These are phyloP conservation scores for Rhinichthys klamathensis DNA, from an alignment of 2,113 vertebrate species.

Conservation along the genomic window DNA sequence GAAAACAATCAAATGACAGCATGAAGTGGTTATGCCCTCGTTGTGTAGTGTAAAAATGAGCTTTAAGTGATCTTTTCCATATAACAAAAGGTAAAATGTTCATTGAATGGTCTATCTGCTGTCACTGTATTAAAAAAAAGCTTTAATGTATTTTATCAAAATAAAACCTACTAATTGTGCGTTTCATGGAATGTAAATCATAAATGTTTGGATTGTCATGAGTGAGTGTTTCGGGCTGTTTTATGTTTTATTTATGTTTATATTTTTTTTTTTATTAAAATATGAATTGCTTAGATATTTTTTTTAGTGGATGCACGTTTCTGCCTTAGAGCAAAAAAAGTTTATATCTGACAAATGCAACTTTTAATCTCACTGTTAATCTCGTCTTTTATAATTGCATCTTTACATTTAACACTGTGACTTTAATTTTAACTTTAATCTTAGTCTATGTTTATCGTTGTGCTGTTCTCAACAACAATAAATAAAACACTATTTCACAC, in stretches of 20 bases:
- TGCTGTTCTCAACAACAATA: too few relatives aligned
- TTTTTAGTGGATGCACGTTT: background rate
- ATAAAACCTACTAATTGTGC: background rate
- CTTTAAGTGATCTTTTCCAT: background rate
- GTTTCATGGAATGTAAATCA: background rate
- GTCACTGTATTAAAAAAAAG: background rate
- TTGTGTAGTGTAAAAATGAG: background rate
- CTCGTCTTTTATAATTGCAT: background rate
- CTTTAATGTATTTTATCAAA: background rate
- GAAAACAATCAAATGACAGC: background rate
- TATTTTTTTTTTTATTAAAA: background rate
- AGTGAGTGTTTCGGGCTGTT: background rate
- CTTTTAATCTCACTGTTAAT: background rate
- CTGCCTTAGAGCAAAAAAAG: background rate
- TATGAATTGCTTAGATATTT: background rate
- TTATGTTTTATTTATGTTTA: too few relatives aligned
- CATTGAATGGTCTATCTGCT: background rate
- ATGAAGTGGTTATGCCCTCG: background rate
- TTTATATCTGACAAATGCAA: background rate
- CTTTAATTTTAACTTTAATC: background rate
- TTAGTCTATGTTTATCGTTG: background rate
- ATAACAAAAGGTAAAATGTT: background rate
- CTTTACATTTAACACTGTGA: background rate
- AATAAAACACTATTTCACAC: background rate
- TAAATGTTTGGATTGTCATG: background rate